Evolutionary conservation across 2,113 vertebrate species (phyloP).

Genomic region (Rattus norvegicus): DNA sequence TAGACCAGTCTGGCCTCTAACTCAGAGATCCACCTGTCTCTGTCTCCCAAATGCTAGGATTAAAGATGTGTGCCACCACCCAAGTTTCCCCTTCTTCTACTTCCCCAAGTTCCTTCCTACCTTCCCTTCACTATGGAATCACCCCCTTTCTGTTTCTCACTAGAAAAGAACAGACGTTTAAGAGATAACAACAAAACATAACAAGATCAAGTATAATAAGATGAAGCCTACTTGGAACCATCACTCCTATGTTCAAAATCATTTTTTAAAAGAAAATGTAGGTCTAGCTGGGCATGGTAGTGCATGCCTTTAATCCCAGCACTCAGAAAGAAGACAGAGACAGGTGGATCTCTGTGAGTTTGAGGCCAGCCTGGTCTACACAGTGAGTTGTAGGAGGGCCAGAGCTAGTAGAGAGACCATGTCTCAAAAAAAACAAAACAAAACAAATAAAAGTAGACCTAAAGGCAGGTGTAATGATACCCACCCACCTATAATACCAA

Average conservation of each 20-base stretch:
- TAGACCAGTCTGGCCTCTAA: too few species aligned
- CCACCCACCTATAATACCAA: background rate
- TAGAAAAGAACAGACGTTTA: background rate
- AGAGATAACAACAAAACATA: background rate
- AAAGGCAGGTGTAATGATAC: background rate
- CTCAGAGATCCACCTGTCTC: too few species aligned
- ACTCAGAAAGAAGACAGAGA: background rate
- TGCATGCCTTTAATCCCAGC: background rate
- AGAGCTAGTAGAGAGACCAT: background rate
- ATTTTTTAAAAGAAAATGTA: background rate
- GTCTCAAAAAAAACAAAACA: background rate
- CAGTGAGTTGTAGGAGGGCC: background rate
- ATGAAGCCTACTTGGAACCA: background rate
- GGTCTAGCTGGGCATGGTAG: background rate
- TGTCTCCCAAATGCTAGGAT: too few species aligned
- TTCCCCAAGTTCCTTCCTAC: background rate
- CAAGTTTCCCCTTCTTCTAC: background rate
- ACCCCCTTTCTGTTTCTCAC: background rate
- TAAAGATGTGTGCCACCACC: too few species aligned
- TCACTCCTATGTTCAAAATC: background rate
- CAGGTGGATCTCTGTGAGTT: background rate
- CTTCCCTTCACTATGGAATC: background rate
- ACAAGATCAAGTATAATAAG: background rate
- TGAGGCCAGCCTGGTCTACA: background rate
- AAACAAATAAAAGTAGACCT: background rate